Conservation (phyloP, 1,140 invertebrate species). For the Eurytemora carolleeae region DNA sequence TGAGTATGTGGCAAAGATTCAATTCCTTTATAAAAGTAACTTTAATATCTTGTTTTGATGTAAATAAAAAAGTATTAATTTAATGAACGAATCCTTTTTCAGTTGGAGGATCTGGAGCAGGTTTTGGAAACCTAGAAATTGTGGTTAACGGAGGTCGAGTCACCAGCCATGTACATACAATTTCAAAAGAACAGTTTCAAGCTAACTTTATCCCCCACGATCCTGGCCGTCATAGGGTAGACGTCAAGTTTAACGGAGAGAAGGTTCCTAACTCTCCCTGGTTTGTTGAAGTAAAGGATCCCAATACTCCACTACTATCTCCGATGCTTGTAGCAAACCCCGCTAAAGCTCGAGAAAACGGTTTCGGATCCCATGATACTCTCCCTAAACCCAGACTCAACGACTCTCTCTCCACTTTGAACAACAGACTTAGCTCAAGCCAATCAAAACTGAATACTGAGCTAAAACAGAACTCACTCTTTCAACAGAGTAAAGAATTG, state of each 20-base stretch:
- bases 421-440: neutral
- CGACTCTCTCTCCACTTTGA: neutral
- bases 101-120: conserved; percentile 87
- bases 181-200: conserved; percentile 52
- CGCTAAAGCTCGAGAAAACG: neutral
- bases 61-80: too few species aligned
- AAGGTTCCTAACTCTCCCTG: conserved; percentile 39
- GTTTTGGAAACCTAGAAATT: conserved; percentile 87
- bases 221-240: conserved; percentile 58
- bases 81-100: too few species aligned
- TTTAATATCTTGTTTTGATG: too few species aligned
- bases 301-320: conserved; percentile 2
- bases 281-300: conserved; percentile 14
- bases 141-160: conserved; percentile 86
- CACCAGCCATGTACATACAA: conserved; percentile 71
- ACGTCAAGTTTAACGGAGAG: conserved; percentile 89
- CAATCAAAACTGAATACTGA: neutral
- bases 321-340: conserved; percentile 6
- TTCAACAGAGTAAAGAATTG: too few species aligned
- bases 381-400: neutral
- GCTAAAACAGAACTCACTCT: neutral
- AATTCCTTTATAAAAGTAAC: too few species aligned
- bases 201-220: conserved; percentile 79
- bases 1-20: too few species aligned
- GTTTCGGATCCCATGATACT: neutral